Percentiles rank a stretch among this genome's conserved stretches.
These are phyloP conservation scores for Spatula versicolor DNA, from an alignment of 2,797 vertebrate species.

Conservation along the genomic window DNA sequence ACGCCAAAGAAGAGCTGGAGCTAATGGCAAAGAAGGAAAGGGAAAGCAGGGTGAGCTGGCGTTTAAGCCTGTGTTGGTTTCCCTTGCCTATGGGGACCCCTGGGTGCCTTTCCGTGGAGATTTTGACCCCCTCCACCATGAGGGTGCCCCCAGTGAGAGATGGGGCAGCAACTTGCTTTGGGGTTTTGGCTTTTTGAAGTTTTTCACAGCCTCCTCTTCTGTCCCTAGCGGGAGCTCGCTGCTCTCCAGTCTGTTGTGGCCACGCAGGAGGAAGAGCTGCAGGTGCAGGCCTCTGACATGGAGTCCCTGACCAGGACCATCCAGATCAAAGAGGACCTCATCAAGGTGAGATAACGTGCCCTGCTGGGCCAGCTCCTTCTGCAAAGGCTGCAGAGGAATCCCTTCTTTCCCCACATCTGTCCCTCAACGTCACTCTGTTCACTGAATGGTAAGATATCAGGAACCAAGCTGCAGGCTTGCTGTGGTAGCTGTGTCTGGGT, in stretches of 20 bases:
- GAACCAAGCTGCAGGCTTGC: neutral
- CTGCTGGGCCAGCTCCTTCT: neutral
- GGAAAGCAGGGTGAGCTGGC: slow-evolving; percentile 84
- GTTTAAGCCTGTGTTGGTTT: neutral
- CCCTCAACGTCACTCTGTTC: neutral
- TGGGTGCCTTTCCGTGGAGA: neutral
- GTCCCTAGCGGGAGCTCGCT: slow-evolving; percentile 83
- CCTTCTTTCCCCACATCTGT: neutral
- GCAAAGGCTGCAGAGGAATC: neutral
- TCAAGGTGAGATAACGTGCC: slow-evolving; percentile 80
- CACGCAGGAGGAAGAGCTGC: slow-evolving; percentile 79
- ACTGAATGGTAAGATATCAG: neutral
- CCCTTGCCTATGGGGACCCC: neutral
- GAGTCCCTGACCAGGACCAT: slow-evolving; percentile 84
- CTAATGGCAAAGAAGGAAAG: slow-evolving; percentile 85
- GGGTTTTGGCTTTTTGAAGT: neutral
- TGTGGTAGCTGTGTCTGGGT: neutral
- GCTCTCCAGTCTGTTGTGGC: slow-evolving; percentile 83
- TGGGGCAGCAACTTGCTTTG: neutral
- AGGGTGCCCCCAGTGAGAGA: neutral
- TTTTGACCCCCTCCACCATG: neutral
- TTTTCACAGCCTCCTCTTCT: neutral
- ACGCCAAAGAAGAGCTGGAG: slow-evolving; percentile 85
- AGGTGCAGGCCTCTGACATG: slow-evolving; percentile 80
- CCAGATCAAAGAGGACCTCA: slow-evolving; percentile 86